Evolutionary conservation across 1,140 invertebrate genomes (phyloP), one percentile per base, ranked within the genome.

Genomic region (Alviniconcha marisindica): DNA sequence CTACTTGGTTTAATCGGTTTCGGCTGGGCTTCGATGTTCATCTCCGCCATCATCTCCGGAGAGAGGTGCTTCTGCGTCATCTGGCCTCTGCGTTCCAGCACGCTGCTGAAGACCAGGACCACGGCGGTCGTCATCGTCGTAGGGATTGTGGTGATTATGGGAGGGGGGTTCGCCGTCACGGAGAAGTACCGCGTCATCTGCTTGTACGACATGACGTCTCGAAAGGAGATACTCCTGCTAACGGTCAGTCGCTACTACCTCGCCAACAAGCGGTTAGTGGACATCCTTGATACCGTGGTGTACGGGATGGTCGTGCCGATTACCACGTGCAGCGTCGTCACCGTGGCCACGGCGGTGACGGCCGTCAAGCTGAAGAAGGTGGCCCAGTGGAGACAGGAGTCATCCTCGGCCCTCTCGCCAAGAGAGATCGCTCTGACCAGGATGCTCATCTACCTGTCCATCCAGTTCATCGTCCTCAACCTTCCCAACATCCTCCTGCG

Each of bases 391-490:
- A n/a, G 31, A 36, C 7, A 10, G 12, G 40, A 73, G 69, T 0
- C 69, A 21, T 73, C 69, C 33, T 38, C 69, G 15, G 24, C 31
- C 69, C 69, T 36, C 10, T 73, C 33, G 1, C 18, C 33, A 5
- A 21, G 40, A 0, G 31, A 73, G 21, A 0, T 73, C 0, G 69
- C 15, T 40, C 28, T 73, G 69, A 73, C 69, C 31, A 73, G 31
- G 31, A 73, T 73, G 69, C 31, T 73, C 28, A 73, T 42, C 40
- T 73, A 73, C 69, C 69, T 73, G 69, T 73, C 69, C 0, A 7
- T 73, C 1, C 69, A 73, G 69, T 73, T 33, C 69, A 36, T 73
- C 1, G 69, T 73, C 14, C 5, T 31, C 33, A 15, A 24, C 40
- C 0, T 36, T 2, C 69, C 69, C 0, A 73, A 73, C 40, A 36